phyloP scores from a whole-genome alignment of 1,140 invertebrate species.

The Sitobion miscanthi region DNA sequence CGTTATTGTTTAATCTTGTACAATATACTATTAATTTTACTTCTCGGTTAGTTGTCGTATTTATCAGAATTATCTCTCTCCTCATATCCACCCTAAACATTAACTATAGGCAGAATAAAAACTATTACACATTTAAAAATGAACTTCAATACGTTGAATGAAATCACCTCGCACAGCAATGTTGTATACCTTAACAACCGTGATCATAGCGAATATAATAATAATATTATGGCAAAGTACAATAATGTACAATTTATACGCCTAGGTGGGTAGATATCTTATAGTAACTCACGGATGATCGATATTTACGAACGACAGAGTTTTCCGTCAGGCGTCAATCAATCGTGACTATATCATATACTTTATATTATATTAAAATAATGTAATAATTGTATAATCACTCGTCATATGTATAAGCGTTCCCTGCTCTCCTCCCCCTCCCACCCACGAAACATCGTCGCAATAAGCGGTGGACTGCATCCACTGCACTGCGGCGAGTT shows the following conservation, averaged over 20 bases:
- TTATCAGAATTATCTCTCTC: background rate
- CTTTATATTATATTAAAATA: background rate
- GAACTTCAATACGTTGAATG: background rate
- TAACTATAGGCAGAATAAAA: background rate
- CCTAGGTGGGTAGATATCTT: background rate
- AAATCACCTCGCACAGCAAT: background rate
- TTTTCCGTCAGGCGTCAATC: background rate
- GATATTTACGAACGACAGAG: background rate
- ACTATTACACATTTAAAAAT: background rate
- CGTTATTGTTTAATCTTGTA: background rate
- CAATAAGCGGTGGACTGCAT: background rate
- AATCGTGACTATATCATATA: background rate
- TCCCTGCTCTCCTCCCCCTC: background rate
- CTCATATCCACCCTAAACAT: background rate
- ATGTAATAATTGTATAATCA: background rate
- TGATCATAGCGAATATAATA: background rate
- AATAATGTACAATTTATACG: background rate
- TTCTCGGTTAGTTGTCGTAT: background rate
- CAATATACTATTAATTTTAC: background rate
- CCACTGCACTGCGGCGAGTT: background rate
- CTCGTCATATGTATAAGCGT: background rate
- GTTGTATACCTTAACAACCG: background rate
- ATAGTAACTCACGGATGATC: background rate
- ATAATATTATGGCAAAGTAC: background rate
- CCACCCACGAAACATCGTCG: background rate